These are phyloP conservation scores for Platynereis dumerilii DNA, from an alignment of 2,888 invertebrate genomes.

Conservation along the genomic window DNA sequence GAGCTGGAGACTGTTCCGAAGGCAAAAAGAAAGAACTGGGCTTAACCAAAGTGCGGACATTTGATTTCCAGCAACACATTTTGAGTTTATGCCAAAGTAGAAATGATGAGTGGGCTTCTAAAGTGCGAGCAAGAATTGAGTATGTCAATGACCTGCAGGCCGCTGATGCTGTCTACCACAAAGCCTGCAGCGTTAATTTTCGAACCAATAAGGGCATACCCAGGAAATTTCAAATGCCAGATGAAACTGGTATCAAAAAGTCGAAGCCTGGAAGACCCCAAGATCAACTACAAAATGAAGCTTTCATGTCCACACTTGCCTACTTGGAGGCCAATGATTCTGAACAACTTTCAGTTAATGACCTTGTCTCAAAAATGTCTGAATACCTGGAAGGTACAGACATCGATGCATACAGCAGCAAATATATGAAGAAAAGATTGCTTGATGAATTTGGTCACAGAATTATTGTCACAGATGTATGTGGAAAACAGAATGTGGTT, in stretches of 20 bases:
- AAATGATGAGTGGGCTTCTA: slow-evolving; percentile 11
- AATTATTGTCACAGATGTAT: slow-evolving; percentile 34
- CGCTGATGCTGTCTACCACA: slow-evolving; percentile 19
- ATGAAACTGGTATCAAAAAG: neutral
- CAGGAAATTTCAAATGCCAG: neutral
- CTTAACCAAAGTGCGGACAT: no score
- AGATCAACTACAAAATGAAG: slow-evolving; percentile 7
- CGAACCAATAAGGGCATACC: slow-evolving; percentile 9
- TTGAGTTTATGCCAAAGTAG: neutral
- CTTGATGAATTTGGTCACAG: slow-evolving; percentile 36
- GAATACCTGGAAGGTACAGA: slow-evolving; percentile 7
- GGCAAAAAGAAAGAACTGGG: no score
- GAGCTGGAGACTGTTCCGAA: neutral
- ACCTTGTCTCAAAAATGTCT: slow-evolving; percentile 5
- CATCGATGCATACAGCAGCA: slow-evolving; percentile 20
- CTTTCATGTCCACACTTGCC: slow-evolving; percentile 10
- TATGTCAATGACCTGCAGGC: slow-evolving; percentile 15
- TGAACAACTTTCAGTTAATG: slow-evolving; percentile 15
- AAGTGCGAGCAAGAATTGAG: slow-evolving; percentile 4
- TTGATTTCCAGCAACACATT: no score
- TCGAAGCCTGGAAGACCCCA: neutral
- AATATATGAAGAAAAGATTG: slow-evolving; percentile 35
- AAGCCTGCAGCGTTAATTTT: slow-evolving; percentile 19
- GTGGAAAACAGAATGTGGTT: slow-evolving; percentile 36
- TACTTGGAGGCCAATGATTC: slow-evolving; percentile 24